Base-by-base conservation (phyloP, 2,888 invertebrate species). In the Deilephila porcellus region DNA sequence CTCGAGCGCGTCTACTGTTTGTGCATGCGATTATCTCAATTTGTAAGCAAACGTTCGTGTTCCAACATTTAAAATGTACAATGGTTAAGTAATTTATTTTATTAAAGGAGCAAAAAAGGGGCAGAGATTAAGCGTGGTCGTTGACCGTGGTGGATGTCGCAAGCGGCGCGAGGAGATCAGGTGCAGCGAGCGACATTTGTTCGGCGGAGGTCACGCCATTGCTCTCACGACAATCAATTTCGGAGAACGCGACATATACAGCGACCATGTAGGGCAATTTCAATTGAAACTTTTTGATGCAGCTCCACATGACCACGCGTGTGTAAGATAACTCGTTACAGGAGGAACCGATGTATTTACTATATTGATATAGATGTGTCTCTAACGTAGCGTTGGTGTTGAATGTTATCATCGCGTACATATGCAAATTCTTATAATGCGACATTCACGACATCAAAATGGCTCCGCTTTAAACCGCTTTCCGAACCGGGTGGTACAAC, bases 161-260 rank as follows among this genome's bases (percentile, higher is more conserved):
- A 64, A 64, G 64, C 64, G 37, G 64, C 34, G 64, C 67, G 67
- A 67, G 67, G 67, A 67, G 67, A 67, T 17, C 67, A 45, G 45
- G 52, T 20, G 45, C 45, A 5, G 6, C 34, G 25, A 5, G 6
- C 34, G 25, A 67, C 67, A 67, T 52, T 52, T 67, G 8, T 14
- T 5, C 14, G 67, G 4, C 25, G 11, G 67, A 67, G 67, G 67
- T 52, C 67, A 20, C 45, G 17, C 20, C 20, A 34, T 34, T n/a
- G 11, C 45, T 5, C 25, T 52, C 11, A 14, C 20, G 64, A 37
- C 20, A 14, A 37, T 64, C 45, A 20, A 20, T 11, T 37, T 45
- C 3, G 45, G 45, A 63, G 63, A 34, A n/a, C 6, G 17, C 37
- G 37, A 37, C 37, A 37, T 11, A 37, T 37, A 37, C 37, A 37